phyloP scores from a whole-genome alignment of 1,140 invertebrate genomes.

The Drosophila subobscura region DNA sequence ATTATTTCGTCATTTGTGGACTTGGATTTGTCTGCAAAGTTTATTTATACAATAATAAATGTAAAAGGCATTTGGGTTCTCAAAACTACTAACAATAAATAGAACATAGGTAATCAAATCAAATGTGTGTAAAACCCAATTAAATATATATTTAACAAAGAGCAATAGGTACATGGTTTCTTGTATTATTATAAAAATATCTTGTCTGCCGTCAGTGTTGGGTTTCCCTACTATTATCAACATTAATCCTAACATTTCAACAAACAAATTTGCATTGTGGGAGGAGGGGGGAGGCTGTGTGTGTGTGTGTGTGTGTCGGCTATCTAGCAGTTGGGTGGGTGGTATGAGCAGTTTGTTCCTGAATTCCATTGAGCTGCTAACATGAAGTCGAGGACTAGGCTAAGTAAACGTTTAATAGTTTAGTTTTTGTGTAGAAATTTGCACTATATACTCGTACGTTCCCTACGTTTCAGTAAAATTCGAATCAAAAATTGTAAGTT shows the following conservation, averaged over 20 bases:
- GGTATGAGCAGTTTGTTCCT: conserved; percentile 21
- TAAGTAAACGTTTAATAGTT: no score
- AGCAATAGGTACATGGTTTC: conserved; percentile 62
- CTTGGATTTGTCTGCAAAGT: conserved; percentile 20
- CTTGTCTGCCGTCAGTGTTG: conserved; percentile 10
- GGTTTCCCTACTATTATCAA: conserved; percentile 39
- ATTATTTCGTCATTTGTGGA: conserved; percentile 3
- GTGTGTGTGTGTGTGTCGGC: conserved; percentile 2
- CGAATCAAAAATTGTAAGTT: conserved; percentile 48
- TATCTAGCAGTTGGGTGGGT: conserved; percentile 38
- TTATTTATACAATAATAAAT: conserved; percentile 34
- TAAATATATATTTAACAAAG: conserved; percentile 37
- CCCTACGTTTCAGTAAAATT: conserved; percentile 27
- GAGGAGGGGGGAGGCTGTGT: conserved; percentile 1
- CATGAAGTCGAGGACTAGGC: no score
- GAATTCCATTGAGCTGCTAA: no score
- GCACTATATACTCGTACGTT: not conserved
- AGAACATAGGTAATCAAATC: conserved; percentile 3
- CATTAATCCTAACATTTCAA: conserved; percentile 69
- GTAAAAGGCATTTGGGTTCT: conserved; percentile 16
- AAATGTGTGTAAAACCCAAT: conserved; percentile 14
- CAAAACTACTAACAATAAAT: conserved; percentile 54
- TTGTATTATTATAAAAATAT: conserved; percentile 51
- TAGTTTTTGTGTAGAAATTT: conserved; percentile 1
- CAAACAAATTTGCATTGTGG: conserved; percentile 60